Base-by-base conservation (phyloP, 2,888 invertebrate species). In the Zaprionus obscuricornis region DNA sequence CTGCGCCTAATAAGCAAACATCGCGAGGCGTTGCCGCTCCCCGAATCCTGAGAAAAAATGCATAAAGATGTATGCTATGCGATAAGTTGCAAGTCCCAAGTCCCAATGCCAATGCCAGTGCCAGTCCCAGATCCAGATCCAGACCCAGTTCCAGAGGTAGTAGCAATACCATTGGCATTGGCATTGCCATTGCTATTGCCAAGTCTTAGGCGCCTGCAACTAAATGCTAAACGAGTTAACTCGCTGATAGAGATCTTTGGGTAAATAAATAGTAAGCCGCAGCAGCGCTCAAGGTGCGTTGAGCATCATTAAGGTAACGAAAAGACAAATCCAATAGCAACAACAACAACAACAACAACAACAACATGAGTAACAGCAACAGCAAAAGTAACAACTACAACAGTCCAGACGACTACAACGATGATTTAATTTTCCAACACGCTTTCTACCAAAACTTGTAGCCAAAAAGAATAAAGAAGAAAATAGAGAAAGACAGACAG, bases 201-300 rank as follows among this genome's bases (percentile, higher is more conserved):
- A n/a, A n/a, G n/a, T 39, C 46, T 62, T 74, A 87, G 88, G 87
- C 87, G 87, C 88, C 87, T 85, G 76, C 70, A 81, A 87, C 88
- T 85, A 88, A 87, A 87, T 84, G 82, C 81, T 84, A 87, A 87
- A 85, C 86, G 85, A 87, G 87, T 88, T 88, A 87, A 87, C 76
- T 85, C 81, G 74, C 76, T 71, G 87, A 87, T 88, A 88, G 83
- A 83, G 83, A 87, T 87, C 87, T 85, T 77, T 66, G 55, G 76
- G 59, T 60, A 74, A 71, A 69, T 60, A 74, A 71, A 69, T 69
- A 69, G 69, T 83, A 76, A 79, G 83, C 81, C 50, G 67, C 47
- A 36, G 67, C n/a, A n/a, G n/a, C n/a, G n/a, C 67, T 73, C 62
- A 75, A 83, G 83, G 83, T 85, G 83, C 83, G 83, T 74, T 71